Conservation (phyloP, 1,140 invertebrate genomes). For the Listronotus oregonensis region DNA sequence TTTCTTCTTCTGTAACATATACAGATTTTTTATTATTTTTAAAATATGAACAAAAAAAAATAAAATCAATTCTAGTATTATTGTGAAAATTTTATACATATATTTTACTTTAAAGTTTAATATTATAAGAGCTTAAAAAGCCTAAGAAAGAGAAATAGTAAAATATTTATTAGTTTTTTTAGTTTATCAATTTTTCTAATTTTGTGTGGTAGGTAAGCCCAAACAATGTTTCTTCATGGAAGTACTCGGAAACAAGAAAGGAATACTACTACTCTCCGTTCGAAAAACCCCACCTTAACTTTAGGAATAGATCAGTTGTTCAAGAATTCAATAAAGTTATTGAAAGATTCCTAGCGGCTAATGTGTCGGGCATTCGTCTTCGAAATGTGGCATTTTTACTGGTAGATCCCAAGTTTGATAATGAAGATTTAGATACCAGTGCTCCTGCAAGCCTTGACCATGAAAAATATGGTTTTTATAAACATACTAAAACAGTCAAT, state of each 20-base stretch:
- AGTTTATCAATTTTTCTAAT: not conserved
- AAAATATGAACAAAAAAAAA: too few species aligned
- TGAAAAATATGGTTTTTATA: slow-evolving; percentile 64
- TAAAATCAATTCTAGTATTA: too few species aligned
- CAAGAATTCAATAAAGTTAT: slow-evolving; percentile 70
- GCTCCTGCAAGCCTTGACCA: slow-evolving; percentile 47
- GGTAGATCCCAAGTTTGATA: slow-evolving; percentile 60
- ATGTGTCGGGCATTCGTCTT: slow-evolving; percentile 76
- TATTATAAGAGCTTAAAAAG: too few species aligned
- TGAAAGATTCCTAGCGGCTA: slow-evolving; percentile 69
- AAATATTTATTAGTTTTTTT: too few species aligned
- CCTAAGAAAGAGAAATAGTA: too few species aligned
- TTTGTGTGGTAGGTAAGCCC: slow-evolving; percentile 23
- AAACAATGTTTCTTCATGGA: slow-evolving; percentile 66
- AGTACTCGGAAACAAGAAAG: slow-evolving; percentile 59
- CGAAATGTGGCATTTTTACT: slow-evolving; percentile 68
- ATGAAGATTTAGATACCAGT: slow-evolving; percentile 56
- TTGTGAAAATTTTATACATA: too few species aligned
- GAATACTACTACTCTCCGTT: slow-evolving; percentile 67
- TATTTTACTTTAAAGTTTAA: too few species aligned
- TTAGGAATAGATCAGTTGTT: slow-evolving; percentile 62
- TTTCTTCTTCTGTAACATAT: too few species aligned
- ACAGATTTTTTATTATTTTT: too few species aligned
- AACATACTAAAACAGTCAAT: slow-evolving; percentile 65
- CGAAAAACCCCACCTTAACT: slow-evolving; percentile 70